phyloP scores from a whole-genome alignment of 2,113 vertebrate genomes.

The Dromas ardeola region DNA sequence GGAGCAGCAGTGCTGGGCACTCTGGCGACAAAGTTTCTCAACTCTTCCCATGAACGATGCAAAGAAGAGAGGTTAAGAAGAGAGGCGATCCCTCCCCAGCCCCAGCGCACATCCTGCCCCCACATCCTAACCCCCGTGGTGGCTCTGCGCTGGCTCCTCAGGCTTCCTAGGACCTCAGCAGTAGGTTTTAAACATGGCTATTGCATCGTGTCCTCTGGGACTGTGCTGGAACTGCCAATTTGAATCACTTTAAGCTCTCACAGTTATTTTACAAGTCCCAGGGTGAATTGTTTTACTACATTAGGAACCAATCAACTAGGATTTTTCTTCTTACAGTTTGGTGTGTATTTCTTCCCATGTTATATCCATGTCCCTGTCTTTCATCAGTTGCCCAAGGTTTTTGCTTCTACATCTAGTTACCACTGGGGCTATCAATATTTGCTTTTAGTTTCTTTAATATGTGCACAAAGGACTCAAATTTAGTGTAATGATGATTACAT shows the following conservation, averaged over 20 bases:
- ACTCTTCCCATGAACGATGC: neutral
- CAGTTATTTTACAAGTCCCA: conserved; percentile 21
- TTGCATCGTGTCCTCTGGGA: neutral
- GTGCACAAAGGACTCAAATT: neutral
- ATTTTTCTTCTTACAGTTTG: conserved; percentile 45
- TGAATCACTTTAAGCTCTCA: conserved; percentile 38
- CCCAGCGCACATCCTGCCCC: neutral
- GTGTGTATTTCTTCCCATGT: conserved; percentile 12
- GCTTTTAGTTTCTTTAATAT: neutral
- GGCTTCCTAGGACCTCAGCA: neutral
- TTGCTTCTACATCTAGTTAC: neutral
- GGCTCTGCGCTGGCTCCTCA: neutral
- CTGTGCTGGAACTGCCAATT: neutral
- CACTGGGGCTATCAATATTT: conserved; percentile 6
- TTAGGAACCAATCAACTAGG: conserved; percentile 14
- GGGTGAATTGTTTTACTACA: neutral
- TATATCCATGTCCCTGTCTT: neutral
- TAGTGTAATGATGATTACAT: neutral
- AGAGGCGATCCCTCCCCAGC: neutral
- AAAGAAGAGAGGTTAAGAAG: neutral
- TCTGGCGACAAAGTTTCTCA: neutral
- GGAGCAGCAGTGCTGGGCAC: neutral
- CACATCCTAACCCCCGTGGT: neutral
- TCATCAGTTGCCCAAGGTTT: neutral
- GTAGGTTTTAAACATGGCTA: neutral